Evolutionary conservation across 2,888 invertebrate genomes (phyloP), one percentile per base, ranked within the genome.

Genomic region (Polydrusus tereticollis): DNA sequence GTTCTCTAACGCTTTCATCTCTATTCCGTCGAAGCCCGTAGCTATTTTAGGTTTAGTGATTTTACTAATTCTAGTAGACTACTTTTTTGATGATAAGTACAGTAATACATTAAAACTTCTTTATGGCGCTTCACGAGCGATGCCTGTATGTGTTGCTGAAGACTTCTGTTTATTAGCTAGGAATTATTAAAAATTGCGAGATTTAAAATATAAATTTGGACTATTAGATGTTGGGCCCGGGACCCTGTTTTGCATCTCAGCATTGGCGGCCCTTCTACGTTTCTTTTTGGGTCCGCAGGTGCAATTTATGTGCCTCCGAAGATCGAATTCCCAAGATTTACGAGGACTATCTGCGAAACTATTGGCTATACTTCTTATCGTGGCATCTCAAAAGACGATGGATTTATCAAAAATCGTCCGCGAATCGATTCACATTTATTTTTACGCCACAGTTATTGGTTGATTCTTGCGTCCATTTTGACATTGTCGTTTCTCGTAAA

Each of bases 261-360:
- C 63, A 55, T 57, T 69, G 23, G 69, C 50, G 65, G 65, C 58
- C 58, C 69, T 65, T 50, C 58, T 70, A 65, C 47, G 62, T 47
- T 64, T 50, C 60, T 52, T 43, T 36, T 66, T 12, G 50, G 60
- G 71, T 66, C 64, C 84, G 80, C 85, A 86, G 85, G 85, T 86
- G 85, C 84, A 82, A 85, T 86, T 85, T 86, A 86, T 86, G 84
- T 83, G 82, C 80, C 83, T 83, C 83, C 81, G 82, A 84, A 85
- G 85, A 85, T 85, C 85, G 85, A 84, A 85, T 84, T 84, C 81
- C 79, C 80, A 52, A 83, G 85, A 86, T 86, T 85, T 86, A 86
- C 83, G 80, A 80, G 82, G 80, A 80, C 84, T 84, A 85, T 85
- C 84, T 83, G 77, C 80, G 82, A 83, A 84, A 84, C 85, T 85